These are phyloP conservation scores for Leucozona laternaria DNA, from an alignment of 2,888 invertebrate species.

Conservation along the genomic window DNA sequence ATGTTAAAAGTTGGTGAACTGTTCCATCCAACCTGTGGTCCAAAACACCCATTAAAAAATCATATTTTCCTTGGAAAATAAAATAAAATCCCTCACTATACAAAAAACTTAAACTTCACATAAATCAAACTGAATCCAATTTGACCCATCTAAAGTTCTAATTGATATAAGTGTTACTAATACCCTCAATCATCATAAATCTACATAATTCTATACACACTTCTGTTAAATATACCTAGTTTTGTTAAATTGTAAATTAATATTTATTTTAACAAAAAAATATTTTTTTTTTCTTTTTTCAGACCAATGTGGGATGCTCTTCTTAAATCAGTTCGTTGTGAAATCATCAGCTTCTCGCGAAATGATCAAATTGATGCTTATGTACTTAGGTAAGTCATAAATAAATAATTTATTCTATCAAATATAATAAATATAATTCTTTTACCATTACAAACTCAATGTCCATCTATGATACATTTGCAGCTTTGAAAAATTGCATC, in stretches of 20 bases:
- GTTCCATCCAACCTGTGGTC: no score
- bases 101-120: no score
- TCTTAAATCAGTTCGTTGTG: slow-evolving; percentile 95
- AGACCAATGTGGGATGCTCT: slow-evolving; percentile 94
- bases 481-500: slow-evolving; percentile 28
- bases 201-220: no score
- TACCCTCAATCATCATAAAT: no score
- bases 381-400: slow-evolving; percentile 92
- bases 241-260: background rate
- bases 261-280: background rate
- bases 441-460: background rate
- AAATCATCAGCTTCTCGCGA: slow-evolving; percentile 95
- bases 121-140: no score
- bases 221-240: no score
- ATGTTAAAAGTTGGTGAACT: no score
- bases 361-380: slow-evolving; percentile 97
- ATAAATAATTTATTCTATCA: background rate
- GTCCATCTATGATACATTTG: background rate
- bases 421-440: background rate
- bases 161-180: no score
- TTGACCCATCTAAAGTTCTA: no score
- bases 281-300: slow-evolving; percentile 82
- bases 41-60: no score
- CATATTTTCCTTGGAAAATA: no score
- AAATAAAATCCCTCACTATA: no score